Conservation (phyloP, 37 sponge, comb jelly and placozoan species). For the Petrosia ficiformis region DNA sequence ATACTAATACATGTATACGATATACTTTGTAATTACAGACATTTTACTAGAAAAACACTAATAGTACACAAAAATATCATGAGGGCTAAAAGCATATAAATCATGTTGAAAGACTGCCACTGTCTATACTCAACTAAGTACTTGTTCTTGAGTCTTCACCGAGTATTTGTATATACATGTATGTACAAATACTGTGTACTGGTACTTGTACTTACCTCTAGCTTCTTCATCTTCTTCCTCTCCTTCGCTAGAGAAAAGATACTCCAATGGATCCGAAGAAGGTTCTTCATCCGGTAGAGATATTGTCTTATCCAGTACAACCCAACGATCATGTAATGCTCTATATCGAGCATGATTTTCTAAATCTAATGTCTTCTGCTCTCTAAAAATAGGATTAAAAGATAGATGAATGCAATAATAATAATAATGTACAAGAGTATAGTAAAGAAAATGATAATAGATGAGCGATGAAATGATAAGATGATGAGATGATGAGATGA, state of each 20-base stretch:
- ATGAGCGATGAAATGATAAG: neutral
- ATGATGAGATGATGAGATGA: too few relatives aligned
- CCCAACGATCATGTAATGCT: slow-evolving; percentile 65
- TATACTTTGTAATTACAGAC: too few relatives aligned
- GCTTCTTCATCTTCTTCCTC: slow-evolving; percentile 23
- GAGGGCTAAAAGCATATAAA: too few relatives aligned
- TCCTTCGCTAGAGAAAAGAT: slow-evolving; percentile 40
- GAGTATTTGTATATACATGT: too few relatives aligned
- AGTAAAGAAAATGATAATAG: neutral
- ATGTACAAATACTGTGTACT: too few relatives aligned
- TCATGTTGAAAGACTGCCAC: too few relatives aligned
- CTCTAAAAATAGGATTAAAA: slow-evolving; percentile 31
- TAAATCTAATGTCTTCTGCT: slow-evolving; percentile 65
- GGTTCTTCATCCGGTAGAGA: slow-evolving; percentile 29
- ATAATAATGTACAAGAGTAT: neutral
- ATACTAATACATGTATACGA: too few relatives aligned
- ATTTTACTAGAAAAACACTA: too few relatives aligned
- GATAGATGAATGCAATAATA: slow-evolving; percentile 6
- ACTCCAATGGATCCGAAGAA: slow-evolving; percentile 8
- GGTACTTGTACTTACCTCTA: too few relatives aligned
- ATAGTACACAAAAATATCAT: too few relatives aligned
- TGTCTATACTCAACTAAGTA: too few relatives aligned
- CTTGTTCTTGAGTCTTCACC: too few relatives aligned
- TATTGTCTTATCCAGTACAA: slow-evolving; percentile 44
- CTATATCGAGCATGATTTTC: slow-evolving; percentile 62